phyloP scores from a whole-genome alignment of 1,140 invertebrate genomes.

The Neodiprion fabricii region DNA sequence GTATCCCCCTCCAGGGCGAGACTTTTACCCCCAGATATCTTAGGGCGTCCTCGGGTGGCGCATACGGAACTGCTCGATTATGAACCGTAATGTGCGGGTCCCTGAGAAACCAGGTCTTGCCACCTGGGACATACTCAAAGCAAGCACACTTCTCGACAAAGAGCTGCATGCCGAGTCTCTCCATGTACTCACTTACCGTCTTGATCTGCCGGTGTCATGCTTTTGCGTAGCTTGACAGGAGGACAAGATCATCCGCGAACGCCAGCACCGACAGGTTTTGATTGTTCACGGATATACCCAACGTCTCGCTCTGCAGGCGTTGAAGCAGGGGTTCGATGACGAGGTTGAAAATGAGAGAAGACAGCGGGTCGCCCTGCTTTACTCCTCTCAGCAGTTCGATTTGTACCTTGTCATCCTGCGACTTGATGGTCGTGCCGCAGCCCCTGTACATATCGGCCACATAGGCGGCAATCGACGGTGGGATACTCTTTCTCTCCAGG shows the following conservation, averaged over 20 bases:
- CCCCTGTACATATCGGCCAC: not conserved
- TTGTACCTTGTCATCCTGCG: not conserved
- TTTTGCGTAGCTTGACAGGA: constrained; percentile 25
- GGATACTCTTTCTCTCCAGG: not conserved
- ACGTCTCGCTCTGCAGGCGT: constrained; percentile 17
- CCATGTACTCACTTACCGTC: constrained; percentile 24
- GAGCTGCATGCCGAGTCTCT: constrained; percentile 20
- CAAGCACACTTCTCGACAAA: constrained; percentile 31
- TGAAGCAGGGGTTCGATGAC: constrained; percentile 41
- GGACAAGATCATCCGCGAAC: constrained; percentile 47
- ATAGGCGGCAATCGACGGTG: not conserved
- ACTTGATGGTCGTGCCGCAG: not conserved
- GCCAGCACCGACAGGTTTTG: constrained; percentile 31
- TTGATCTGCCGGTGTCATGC: constrained; percentile 26
- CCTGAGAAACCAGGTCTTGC: constrained; percentile 30
- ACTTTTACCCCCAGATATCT: constrained; percentile 35
- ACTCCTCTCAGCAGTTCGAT: constrained; percentile 43
- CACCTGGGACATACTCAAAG: not conserved
- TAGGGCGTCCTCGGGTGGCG: constrained; percentile 13
- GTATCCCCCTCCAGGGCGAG: constrained; percentile 29
- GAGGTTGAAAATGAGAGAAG: constrained; percentile 49
- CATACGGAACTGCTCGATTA: not conserved
- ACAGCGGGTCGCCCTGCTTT: constrained; percentile 53
- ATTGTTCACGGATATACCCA: constrained; percentile 8
- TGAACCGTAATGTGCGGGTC: constrained; percentile 22